phyloP scores from a whole-genome alignment of 2,113 vertebrate genomes.

The Seriola dumerili region DNA sequence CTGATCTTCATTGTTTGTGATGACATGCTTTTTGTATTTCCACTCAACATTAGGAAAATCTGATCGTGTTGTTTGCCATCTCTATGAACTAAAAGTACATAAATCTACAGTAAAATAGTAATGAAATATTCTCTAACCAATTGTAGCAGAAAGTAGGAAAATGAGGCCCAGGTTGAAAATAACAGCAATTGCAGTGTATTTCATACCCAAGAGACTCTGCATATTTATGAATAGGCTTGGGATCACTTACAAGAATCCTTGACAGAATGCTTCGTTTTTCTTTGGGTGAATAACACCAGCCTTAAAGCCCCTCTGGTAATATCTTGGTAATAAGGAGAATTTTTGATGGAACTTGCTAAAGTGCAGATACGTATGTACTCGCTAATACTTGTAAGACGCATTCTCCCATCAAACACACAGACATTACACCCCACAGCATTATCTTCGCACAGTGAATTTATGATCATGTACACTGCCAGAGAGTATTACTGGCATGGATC shows the following conservation, averaged over 20 bases:
- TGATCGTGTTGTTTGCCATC: background rate
- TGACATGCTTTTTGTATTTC: background rate
- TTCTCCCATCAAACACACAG: slow-evolving; percentile 46
- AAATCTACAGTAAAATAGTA: background rate
- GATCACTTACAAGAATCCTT: slow-evolving; percentile 25
- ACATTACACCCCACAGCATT: slow-evolving; percentile 23
- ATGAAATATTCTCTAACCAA: background rate
- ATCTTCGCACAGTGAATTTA: slow-evolving; percentile 36
- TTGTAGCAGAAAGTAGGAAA: background rate
- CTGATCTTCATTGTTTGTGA: background rate
- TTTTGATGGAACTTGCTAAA: slow-evolving; percentile 34
- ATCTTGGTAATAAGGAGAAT: slow-evolving; percentile 19
- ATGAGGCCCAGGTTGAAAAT: background rate
- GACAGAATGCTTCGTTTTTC: slow-evolving; percentile 7
- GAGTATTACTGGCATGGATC: slow-evolving; percentile 7
- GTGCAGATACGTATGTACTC: slow-evolving; percentile 22
- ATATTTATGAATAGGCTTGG: background rate
- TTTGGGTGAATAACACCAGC: slow-evolving; percentile 26
- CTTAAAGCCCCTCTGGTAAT: slow-evolving; percentile 2
- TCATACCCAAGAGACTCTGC: background rate
- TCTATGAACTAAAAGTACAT: background rate
- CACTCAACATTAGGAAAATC: background rate
- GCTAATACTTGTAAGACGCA: slow-evolving; percentile 11
- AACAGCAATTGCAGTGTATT: background rate
- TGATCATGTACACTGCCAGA: slow-evolving; percentile 16